Evolutionary conservation across 2,797 vertebrate genomes (phyloP).

Genomic region (Pipistrellus kuhlii): DNA sequence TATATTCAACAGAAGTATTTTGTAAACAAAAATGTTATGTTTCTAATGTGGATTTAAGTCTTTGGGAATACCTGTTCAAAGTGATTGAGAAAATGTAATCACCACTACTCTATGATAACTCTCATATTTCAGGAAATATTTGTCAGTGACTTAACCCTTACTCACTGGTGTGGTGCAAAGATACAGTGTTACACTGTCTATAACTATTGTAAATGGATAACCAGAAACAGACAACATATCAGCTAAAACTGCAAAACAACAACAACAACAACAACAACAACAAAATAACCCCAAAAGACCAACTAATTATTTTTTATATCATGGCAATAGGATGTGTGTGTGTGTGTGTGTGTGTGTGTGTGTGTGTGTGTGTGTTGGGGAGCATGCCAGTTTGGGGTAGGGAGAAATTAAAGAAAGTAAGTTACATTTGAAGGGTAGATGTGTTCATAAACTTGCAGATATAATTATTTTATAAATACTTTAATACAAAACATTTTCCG

Average conservation of each 20-base stretch:
- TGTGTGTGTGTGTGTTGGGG: background rate
- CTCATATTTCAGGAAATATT: background rate
- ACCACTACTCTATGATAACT: conserved; percentile 3
- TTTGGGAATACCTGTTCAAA: background rate
- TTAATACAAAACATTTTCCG: background rate
- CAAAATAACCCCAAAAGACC: background rate
- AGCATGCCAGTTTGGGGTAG: background rate
- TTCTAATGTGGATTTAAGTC: background rate
- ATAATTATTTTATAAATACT: conserved; percentile 24
- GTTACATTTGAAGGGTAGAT: background rate
- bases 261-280: background rate
- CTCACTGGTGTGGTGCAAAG: background rate
- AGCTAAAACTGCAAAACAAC: background rate
- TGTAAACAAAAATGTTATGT: background rate
- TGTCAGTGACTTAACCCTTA: background rate
- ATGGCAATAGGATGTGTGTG: background rate
- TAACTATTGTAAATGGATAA: conserved; percentile 19
- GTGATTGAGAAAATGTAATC: background rate
- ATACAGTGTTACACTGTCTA: background rate
- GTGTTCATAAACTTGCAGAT: background rate
- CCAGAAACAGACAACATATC: background rate
- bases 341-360: no score
- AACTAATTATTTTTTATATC: conserved; percentile 9
- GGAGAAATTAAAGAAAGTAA: conserved; percentile 30
- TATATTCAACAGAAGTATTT: background rate